Base-by-base conservation (phyloP, 2,113 vertebrate species). In the Jacana jacana region DNA sequence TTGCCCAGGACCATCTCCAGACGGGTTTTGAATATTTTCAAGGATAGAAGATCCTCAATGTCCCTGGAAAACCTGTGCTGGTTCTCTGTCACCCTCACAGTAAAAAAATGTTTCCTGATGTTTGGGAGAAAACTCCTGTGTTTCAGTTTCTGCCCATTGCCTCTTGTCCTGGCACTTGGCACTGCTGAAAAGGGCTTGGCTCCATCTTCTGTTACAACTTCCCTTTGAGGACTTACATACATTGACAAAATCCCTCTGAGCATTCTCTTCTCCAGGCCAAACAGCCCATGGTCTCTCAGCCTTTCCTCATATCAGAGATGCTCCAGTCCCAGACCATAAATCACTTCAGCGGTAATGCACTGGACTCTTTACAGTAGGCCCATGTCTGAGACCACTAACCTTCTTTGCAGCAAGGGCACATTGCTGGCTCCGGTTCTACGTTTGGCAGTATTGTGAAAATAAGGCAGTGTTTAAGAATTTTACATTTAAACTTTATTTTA, bases 371-470 rank as follows among this genome's bases (percentile, higher is more conserved):
- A 54, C 24, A 13, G 17, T 24, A 20, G 27, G 33, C 33, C 22
- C 10, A 16, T 16, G 15, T 35, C 19, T 83, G 33, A 35, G 6
- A 40, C 5, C 16, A 39, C 28, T 49, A 35, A 3, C 7, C 11
- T 13, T 11, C n/a, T 28, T n/a, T 80, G 61, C 31, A 48, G 3
- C 0, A 3, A 37, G 17, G 30, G 11, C 35, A 75, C 11, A 2
- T 52, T 57, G 24, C 46, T 58, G 28, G 46, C 31, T 82, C 7
- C 9, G 40, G 12, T 63, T 88, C 42, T 37, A 0, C 44, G 33
- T 72, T 68, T 76, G 66, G 18, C 42, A 79, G 17, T 17, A 66
- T 16, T 27, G 24, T 23, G 55, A 54, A 73, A 83, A 58, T 7
- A n/a, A 5, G 2, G 3, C 14, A 28, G 3, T 9, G 9, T 17